These are phyloP conservation scores for Botrylloides violaceus DNA, from an alignment of 23 tunicate species.

Conservation along the genomic window DNA sequence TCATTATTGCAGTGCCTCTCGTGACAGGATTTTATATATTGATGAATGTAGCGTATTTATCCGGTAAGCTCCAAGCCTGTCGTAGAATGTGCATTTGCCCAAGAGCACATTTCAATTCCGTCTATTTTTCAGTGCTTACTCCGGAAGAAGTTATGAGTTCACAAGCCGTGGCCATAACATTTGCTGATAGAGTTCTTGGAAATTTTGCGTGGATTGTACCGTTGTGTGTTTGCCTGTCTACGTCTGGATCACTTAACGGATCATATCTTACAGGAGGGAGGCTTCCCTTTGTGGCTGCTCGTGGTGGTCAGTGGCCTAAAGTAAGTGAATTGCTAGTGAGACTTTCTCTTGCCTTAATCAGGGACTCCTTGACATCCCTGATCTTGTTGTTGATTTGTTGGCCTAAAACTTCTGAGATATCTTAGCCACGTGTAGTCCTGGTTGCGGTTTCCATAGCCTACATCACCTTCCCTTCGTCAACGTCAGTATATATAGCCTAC, in stretches of 20 bases:
- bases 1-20: conserved; percentile 48
- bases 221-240: conserved; percentile 48
- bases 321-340: too few species aligned
- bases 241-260: conserved; percentile 49
- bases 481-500: too few species aligned
- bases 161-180: conserved; percentile 45
- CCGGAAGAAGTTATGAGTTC: conserved; percentile 49
- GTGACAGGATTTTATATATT: conserved; percentile 53
- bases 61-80: conserved; percentile 25
- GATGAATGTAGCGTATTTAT: conserved; percentile 63
- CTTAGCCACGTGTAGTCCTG: too few species aligned
- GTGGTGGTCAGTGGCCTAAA: conserved; percentile 45
- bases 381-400: too few species aligned
- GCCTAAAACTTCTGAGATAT: too few species aligned
- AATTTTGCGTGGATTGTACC: conserved; percentile 49
- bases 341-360: too few species aligned
- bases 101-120: neutral
- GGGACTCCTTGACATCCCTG: too few species aligned
- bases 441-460: too few species aligned
- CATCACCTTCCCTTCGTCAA: too few species aligned
- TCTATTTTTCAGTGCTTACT: conserved; percentile 33
- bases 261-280: conserved; percentile 33
- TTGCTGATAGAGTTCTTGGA: conserved; percentile 46
- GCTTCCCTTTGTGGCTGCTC: conserved; percentile 57
- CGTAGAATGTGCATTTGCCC: too few species aligned